Base-by-base conservation (phyloP, 2,113 vertebrate species). In the Chaetodon auriga region DNA sequence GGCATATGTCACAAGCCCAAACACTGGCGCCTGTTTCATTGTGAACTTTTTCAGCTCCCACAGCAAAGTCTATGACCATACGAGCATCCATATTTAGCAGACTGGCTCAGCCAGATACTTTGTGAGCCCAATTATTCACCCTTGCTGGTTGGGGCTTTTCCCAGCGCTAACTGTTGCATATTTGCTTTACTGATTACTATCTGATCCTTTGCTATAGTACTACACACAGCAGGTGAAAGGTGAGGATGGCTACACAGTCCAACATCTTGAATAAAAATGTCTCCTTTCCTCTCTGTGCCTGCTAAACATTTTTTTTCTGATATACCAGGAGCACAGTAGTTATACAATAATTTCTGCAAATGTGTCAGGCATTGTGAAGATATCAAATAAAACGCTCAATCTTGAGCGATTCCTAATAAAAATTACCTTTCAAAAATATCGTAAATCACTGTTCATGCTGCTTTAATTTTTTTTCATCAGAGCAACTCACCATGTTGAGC, bases 401-500 rank as follows among this genome's bases (percentile, higher is more conserved):
- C 12, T 36, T 30, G 30, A 30, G 30, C 30, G 3, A 30, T 3
- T 3, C 30, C 30, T 30, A 30, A 2, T 30, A 30, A 30, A 30
- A 30, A 30, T 30, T 2, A 30, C 1, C 1, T 30, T 30, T 30
- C 1, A 30, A 30, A 30, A 30, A 30, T 30, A 3, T 3, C 3
- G 3, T 30, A 30, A 30, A 30, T 30, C 30, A 30, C 30, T 30
- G 30, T 30, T 30, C 30, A 30, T 30, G 30, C 30, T 30, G 30
- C 30, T 30, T 30, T 30, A 30, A 2, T 30, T 30, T 30, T 30
- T 30, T 30, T 30, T 30, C 6, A 60, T 45, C 4, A 35, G 36
- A 51, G 7, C 2, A 15, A 90, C 95, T 96, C 94, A 99, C 98
- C 95, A 90, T 92, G 0, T 99, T 99, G 72, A 99, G 96, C 76